Evolutionary conservation across 2,888 invertebrate genomes (phyloP).

Genomic region (Tiliacea citrago): DNA sequence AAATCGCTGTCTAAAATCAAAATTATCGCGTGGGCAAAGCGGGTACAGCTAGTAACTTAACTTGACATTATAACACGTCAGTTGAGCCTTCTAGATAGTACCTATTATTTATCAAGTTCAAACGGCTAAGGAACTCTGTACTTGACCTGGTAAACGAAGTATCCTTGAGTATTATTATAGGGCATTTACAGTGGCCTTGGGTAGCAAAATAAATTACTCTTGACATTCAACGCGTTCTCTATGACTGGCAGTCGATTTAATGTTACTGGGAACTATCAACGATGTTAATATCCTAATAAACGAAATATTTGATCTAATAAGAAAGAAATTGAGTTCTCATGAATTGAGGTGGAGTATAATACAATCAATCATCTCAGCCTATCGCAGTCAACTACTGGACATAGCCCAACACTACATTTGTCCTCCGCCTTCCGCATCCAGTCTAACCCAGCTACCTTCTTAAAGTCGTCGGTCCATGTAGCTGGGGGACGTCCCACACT

Average conservation of each 20-base stretch:
- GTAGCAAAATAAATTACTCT: conserved; percentile 20
- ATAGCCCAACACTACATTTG: too few relatives aligned
- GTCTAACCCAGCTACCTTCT: too few relatives aligned
- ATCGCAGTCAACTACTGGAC: too few relatives aligned
- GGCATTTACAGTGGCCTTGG: conserved; percentile 21
- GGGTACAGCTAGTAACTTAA: neutral
- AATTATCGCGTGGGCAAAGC: neutral
- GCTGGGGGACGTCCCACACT: too few relatives aligned
- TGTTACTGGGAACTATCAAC: neutral
- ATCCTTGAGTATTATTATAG: conserved; percentile 36
- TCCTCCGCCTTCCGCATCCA: too few relatives aligned
- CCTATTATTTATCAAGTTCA: conserved; percentile 4
- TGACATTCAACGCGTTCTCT: conserved; percentile 31
- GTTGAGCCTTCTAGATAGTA: neutral
- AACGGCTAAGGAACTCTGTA: conserved; percentile 11
- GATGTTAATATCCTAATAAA: neutral
- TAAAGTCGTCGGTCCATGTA: too few relatives aligned
- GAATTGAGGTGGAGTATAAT: neutral
- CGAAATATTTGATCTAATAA: too few relatives aligned
- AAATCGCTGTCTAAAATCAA: neutral
- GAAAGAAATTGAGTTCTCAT: too few relatives aligned
- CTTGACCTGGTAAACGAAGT: conserved; percentile 32
- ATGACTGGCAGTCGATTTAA: conserved; percentile 6
- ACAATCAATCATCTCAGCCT: too few relatives aligned
- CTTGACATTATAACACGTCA: neutral